These are phyloP conservation scores for Drosophila tanythrix DNA, from an alignment of 2,888 invertebrate genomes.

Conservation along the genomic window DNA sequence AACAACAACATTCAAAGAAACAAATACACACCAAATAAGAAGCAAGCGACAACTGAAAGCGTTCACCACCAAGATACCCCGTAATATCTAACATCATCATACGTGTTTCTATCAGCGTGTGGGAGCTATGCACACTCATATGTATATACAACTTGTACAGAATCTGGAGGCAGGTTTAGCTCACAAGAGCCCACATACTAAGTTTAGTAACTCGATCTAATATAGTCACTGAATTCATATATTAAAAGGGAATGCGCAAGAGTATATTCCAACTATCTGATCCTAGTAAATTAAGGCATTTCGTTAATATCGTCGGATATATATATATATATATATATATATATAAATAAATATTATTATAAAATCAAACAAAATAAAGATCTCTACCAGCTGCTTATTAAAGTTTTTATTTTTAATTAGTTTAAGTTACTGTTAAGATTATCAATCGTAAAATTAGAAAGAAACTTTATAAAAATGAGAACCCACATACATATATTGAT, in stretches of 20 bases:
- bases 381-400: neutral
- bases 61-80: conserved; percentile 18
- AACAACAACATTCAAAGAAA: neutral
- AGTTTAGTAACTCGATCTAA: neutral
- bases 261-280: neutral
- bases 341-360: no score
- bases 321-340: neutral
- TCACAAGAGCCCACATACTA: neutral
- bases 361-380: neutral
- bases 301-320: neutral
- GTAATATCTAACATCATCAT: neutral
- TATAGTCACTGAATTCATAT: neutral
- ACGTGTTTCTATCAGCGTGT: neutral
- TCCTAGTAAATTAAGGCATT: neutral
- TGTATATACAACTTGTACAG: neutral
- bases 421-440: neutral
- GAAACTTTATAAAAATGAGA: neutral
- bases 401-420: neutral
- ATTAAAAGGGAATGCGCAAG: neutral
- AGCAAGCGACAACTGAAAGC: neutral
- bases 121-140: neutral
- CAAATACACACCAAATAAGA: neutral
- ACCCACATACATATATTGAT: neutral
- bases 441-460: neutral
- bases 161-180: neutral